Evolutionary conservation across 1,140 invertebrate genomes (phyloP).

Genomic region (Nylanderia fulva): DNA sequence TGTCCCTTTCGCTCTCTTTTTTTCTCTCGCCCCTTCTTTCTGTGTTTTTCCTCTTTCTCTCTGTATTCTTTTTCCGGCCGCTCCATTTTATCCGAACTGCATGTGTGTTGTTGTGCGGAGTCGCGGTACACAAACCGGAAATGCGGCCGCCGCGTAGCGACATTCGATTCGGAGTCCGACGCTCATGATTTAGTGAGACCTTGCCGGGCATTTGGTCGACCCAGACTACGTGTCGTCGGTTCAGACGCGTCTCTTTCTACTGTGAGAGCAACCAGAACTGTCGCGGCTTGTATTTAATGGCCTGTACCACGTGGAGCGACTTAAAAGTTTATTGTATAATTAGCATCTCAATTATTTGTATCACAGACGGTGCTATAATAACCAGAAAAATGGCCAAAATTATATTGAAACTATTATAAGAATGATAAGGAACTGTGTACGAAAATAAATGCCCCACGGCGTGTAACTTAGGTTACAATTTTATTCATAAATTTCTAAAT

Average conservation of each 20-base stretch:
- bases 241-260: not conserved
- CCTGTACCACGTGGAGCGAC: not conserved
- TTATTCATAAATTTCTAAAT: too few relatives aligned
- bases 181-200: slow-evolving; percentile 59
- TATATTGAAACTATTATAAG: too few relatives aligned
- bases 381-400: too few relatives aligned
- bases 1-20: not conserved
- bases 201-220: slow-evolving; percentile 33
- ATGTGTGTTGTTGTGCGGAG: not conserved
- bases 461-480: too few relatives aligned
- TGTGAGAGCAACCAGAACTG: slow-evolving; percentile 21
- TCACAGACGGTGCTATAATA: too few relatives aligned
- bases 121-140: slow-evolving; percentile 29
- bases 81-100: slow-evolving; percentile 42
- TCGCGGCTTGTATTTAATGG: not conserved
- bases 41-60: not conserved
- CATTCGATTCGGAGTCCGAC: slow-evolving; percentile 36
- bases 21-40: not conserved
- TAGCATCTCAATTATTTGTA: too few relatives aligned
- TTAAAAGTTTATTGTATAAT: too few relatives aligned
- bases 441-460: too few relatives aligned
- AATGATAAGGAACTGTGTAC: too few relatives aligned
- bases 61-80: not conserved
- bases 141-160: slow-evolving; percentile 21
- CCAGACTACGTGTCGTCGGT: slow-evolving; percentile 45